A percentile compares a stretch with the other conserved stretches of the same genome.
Conservation (phyloP, 1,140 invertebrate genomes). For the Pseudachorutes palmiensis region DNA sequence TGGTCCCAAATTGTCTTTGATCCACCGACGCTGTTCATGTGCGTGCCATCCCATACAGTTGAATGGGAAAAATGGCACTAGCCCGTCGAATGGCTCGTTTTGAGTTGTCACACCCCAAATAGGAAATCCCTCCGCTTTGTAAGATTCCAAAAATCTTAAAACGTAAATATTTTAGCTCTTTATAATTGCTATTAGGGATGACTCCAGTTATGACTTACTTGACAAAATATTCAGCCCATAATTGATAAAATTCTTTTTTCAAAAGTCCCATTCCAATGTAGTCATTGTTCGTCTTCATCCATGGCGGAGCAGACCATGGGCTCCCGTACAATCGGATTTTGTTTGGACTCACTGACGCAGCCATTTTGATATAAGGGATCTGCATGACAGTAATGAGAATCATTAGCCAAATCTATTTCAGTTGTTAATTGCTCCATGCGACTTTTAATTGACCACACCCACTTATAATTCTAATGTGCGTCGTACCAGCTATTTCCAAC, state of each 20-base stretch:
- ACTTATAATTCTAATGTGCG: too few species aligned
- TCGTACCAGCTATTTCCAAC: too few species aligned
- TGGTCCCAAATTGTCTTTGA: conserved; percentile 58
- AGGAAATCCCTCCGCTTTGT: conserved; percentile 47
- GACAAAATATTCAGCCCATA: conserved; percentile 70
- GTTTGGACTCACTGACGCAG: conserved; percentile 42
- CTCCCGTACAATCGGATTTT: conserved; percentile 54
- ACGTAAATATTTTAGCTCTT: background rate
- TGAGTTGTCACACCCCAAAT: conserved; percentile 57
- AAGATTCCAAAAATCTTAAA: conserved; percentile 52
- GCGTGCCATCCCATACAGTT: conserved; percentile 67
- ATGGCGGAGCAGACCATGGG: conserved; percentile 75
- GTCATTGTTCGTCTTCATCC: conserved; percentile 81
- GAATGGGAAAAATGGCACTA: conserved; percentile 49
- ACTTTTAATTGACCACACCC: too few species aligned
- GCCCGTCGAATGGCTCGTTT: conserved; percentile 44
- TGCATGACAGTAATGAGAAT: too few species aligned
- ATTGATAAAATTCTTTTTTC: conserved; percentile 60
- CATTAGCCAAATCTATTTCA: too few species aligned
- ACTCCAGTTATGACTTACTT: conserved; percentile 44
- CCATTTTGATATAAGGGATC: conserved; percentile 57
- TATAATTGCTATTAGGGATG: background rate
- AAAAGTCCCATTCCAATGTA: conserved; percentile 51
- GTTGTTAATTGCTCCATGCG: too few species aligned
- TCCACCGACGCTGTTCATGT: conserved; percentile 52